A percentile compares a stretch with the other conserved stretches of the same genome.
Conservation (phyloP, 2,888 invertebrate species). For the Drosophila infuscata region DNA sequence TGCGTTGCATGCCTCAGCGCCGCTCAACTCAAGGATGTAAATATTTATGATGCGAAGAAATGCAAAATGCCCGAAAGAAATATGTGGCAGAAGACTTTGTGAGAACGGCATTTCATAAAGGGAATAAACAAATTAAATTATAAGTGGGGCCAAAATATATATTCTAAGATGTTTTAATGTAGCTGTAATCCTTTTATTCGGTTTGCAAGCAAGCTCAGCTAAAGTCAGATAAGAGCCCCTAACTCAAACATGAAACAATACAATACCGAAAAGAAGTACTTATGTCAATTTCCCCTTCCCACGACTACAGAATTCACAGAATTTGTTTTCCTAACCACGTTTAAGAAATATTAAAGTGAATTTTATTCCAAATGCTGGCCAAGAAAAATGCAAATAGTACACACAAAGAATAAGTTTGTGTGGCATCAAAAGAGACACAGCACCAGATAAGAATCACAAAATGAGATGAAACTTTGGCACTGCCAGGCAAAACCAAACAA, state of each 20-base stretch:
- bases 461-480: conserved; percentile 20
- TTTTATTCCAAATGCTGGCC: conserved; percentile 9
- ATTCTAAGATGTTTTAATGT: neutral
- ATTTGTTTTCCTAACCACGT: conserved; percentile 14
- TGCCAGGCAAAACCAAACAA: conserved; percentile 29
- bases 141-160: neutral
- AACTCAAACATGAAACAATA: conserved; percentile 1
- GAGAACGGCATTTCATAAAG: neutral
- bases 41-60: conserved; percentile 29
- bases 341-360: conserved; percentile 10
- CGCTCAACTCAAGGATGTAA: conserved; percentile 29
- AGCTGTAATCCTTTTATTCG: conserved; percentile 16
- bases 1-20: conserved; percentile 44
- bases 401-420: conserved; percentile 1
- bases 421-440: neutral
- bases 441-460: conserved; percentile 18
- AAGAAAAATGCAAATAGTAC: conserved; percentile 9
- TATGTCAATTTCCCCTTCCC: neutral
- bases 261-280: neutral
- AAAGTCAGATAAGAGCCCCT: conserved; percentile 5
- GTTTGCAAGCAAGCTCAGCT: neutral
- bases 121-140: conserved; percentile 8
- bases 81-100: neutral
- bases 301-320: neutral
- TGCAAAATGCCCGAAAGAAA: conserved; percentile 3